phyloP scores from a whole-genome alignment of 2,888 invertebrate genomes.

The Beris morrisii region DNA sequence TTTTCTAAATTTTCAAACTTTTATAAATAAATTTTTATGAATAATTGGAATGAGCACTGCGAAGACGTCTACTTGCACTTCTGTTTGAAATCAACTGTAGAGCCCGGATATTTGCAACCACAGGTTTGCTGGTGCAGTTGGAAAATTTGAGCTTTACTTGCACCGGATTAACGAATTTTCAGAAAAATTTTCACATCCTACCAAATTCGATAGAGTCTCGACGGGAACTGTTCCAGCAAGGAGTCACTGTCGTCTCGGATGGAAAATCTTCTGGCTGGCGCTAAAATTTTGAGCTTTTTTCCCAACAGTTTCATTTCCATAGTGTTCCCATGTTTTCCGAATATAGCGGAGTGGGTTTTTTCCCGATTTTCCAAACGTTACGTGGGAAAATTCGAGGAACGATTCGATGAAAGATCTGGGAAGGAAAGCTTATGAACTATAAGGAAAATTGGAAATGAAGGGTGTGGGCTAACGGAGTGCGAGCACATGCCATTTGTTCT shows the following conservation, averaged over 20 bases:
- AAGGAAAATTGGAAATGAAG: not conserved
- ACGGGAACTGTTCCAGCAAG: conserved; percentile 22
- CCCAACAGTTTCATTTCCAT: conserved; percentile 18
- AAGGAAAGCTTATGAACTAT: conserved; percentile 4
- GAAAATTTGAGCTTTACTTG: conserved; percentile 1
- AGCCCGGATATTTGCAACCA: no score
- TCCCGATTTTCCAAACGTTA: conserved; percentile 5
- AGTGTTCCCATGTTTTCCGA: not conserved
- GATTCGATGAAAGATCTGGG: conserved; percentile 9
- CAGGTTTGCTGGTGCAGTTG: no score
- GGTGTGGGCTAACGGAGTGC: not conserved
- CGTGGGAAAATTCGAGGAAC: not conserved
- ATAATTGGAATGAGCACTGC: no score
- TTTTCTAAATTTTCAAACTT: no score
- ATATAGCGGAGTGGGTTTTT: not conserved
- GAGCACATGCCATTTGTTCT: conserved; percentile 12
- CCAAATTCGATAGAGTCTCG: conserved; percentile 14
- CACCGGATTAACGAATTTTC: conserved; percentile 13
- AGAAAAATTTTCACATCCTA: not conserved
- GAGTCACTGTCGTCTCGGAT: not conserved
- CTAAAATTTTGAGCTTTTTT: conserved; percentile 12
- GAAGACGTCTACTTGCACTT: no score
- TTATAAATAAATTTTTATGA: no score
- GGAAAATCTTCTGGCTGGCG: no score
- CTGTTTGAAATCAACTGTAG: no score